A percentile compares a stretch with the other conserved stretches of the same genome.
Evolutionary conservation across 2,113 vertebrate genomes (phyloP).

Genomic region (Parus major): DNA sequence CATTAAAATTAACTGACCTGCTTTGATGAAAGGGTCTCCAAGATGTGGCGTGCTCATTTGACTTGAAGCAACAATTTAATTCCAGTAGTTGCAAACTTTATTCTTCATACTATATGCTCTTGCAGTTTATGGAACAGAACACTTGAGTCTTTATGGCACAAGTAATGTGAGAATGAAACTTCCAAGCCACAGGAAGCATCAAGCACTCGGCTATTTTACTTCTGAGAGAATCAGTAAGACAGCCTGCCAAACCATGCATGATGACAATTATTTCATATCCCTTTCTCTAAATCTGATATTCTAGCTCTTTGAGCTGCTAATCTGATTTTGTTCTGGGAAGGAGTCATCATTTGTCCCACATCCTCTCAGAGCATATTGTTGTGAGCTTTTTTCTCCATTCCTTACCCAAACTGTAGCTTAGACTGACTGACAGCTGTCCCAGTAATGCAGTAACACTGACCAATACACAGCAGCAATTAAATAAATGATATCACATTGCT

Average conservation of each 20-base stretch:
- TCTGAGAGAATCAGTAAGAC: not conserved
- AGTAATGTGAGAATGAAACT: not conserved
- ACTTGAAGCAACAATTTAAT: not conserved
- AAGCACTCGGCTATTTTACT: not conserved
- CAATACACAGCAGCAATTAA: not conserved
- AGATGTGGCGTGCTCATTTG: not conserved
- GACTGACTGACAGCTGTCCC: not conserved
- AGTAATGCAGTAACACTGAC: not conserved
- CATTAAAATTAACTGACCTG: constrained; percentile 23
- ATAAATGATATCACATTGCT: not conserved
- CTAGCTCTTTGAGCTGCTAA: not conserved
- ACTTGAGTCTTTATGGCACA: not conserved
- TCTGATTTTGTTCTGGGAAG: not conserved
- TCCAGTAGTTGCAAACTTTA: not conserved
- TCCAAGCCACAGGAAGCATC: not conserved
- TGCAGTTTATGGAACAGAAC: not conserved
- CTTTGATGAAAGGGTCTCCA: not conserved
- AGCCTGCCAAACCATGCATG: not conserved
- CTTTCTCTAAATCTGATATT: not conserved
- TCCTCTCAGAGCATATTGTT: not conserved
- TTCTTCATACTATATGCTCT: not conserved
- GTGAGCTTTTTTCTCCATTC: not conserved
- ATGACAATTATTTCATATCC: not conserved
- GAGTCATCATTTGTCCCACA: not conserved
- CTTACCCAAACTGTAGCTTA: not conserved